These are phyloP conservation scores for Phlogophora meticulosa DNA, from an alignment of 2,888 invertebrate species.

Conservation along the genomic window DNA sequence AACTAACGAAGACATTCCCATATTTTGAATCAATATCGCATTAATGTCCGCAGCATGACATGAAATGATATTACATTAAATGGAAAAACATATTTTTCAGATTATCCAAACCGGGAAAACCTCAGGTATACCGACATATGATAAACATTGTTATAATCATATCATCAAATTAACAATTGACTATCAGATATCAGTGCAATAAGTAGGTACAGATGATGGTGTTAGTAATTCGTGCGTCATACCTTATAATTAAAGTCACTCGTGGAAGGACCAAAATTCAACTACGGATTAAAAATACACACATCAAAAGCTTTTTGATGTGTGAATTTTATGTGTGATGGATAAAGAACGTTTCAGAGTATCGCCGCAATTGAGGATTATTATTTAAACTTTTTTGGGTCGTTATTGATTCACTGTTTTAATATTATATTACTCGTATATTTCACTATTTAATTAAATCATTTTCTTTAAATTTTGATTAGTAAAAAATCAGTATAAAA, in stretches of 20 bases:
- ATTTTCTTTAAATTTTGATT: no score
- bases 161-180: not conserved
- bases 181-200: not conserved
- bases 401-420: no score
- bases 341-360: no score
- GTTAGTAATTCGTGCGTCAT: not conserved
- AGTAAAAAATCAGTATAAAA: no score
- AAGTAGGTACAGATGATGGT: not conserved
- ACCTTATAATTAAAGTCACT: not conserved
- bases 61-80: not conserved
- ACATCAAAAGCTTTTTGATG: not conserved
- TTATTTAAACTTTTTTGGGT: no score
- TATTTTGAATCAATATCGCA: not conserved
- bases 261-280: not conserved
- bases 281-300: not conserved
- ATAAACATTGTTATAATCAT: constrained; percentile 20
- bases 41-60: constrained; percentile 1
- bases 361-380: no score
- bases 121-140: not conserved
- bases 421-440: no score
- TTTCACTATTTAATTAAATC: no score
- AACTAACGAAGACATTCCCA: no score
- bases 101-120: constrained; percentile 13
- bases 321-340: no score
- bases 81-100: not conserved